Percentiles rank a stretch among this genome's conserved stretches.
Evolutionary conservation across 2,797 vertebrate species (phyloP).

Genomic region (Gambelia wislizenii): DNA sequence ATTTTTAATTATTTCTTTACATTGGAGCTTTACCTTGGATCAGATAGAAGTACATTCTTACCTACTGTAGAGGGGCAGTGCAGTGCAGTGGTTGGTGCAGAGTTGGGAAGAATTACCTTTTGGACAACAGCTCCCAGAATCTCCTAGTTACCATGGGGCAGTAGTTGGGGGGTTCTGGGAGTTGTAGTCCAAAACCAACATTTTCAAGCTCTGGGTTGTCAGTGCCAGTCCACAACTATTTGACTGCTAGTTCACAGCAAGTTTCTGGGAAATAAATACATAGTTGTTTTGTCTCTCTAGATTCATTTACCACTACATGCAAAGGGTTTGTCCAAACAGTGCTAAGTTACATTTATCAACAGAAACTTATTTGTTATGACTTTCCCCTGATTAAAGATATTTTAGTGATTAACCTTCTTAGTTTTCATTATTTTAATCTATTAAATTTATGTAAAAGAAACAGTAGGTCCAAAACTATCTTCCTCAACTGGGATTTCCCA

Average conservation of each 20-base stretch:
- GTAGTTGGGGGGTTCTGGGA: not conserved
- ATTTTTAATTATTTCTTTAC: not conserved
- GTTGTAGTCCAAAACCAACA: not conserved
- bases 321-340: not conserved
- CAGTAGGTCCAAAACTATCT: not conserved
- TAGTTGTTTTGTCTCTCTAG: not conserved
- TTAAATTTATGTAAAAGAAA: not conserved
- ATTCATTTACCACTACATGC: not conserved
- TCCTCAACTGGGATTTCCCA: not conserved
- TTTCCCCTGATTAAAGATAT: not conserved
- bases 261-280: too few species aligned
- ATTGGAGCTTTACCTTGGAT: not conserved
- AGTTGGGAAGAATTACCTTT: not conserved
- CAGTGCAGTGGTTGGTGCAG: not conserved
- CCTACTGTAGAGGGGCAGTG: not conserved
- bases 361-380: not conserved
- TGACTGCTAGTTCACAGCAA: too few species aligned
- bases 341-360: not conserved
- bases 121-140: not conserved
- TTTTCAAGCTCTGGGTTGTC: not conserved
- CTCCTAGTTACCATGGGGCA: not conserved
- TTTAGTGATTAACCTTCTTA: not conserved
- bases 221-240: too few species aligned
- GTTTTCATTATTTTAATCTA: not conserved
- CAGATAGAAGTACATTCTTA: not conserved